A percentile compares a stretch with the other conserved stretches of the same genome.
These are phyloP conservation scores for Drosophila littoralis DNA, from an alignment of 1,140 invertebrate genomes.

Conservation along the genomic window DNA sequence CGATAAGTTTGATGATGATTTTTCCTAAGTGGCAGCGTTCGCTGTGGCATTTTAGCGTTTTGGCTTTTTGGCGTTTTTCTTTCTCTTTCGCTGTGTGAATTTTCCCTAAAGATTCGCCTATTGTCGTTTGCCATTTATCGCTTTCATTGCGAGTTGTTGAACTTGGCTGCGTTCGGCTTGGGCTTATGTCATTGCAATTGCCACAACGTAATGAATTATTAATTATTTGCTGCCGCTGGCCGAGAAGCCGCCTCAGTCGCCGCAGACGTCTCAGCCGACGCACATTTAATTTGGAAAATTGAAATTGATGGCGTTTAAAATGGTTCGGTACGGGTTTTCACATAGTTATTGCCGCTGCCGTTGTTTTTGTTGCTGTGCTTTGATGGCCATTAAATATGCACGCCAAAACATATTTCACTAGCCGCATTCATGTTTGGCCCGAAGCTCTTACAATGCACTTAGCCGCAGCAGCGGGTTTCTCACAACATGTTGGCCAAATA, in stretches of 20 bases:
- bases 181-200: conserved; percentile 74
- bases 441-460: conserved; percentile 21
- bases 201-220: conserved; percentile 72
- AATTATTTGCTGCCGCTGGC: conserved; percentile 39
- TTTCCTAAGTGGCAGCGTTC: conserved; percentile 62
- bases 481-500: conserved; percentile 18
- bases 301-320: conserved; percentile 75
- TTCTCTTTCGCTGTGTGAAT: conserved; percentile 51
- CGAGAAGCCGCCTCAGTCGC: conserved; percentile 8
- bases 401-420: conserved; percentile 76
- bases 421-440: conserved; percentile 58
- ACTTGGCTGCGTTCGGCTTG: conserved; percentile 58
- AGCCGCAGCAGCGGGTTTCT: conserved; percentile 27
- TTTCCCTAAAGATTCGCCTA: conserved; percentile 61
- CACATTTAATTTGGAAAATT: conserved; percentile 74
- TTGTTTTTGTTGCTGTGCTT: conserved; percentile 38
- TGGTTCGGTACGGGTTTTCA: conserved; percentile 72
- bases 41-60: conserved; percentile 47
- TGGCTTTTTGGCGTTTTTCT: conserved; percentile 50
- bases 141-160: conserved; percentile 61
- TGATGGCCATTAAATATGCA: conserved; percentile 73
- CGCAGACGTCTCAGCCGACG: conserved; percentile 24
- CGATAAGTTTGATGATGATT: conserved; percentile 67
- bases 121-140: conserved; percentile 18
- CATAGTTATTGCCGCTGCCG: conserved; percentile 48